These are phyloP conservation scores for Drosophila affinis DNA, from an alignment of 2,888 invertebrate species.

Conservation along the genomic window DNA sequence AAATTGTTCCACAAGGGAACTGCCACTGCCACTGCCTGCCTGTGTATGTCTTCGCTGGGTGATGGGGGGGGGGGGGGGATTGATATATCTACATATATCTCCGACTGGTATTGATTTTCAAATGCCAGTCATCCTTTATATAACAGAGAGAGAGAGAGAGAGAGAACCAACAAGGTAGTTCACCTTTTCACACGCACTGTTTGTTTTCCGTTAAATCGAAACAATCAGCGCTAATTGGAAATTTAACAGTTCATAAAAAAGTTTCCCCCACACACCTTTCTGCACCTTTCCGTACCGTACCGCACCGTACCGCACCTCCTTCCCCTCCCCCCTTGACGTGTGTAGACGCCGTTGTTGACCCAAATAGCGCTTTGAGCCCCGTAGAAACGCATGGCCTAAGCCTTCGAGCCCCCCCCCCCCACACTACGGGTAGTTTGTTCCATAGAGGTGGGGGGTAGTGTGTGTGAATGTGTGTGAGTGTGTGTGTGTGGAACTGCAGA, in stretches of 20 bases:
- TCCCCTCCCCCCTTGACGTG: neutral
- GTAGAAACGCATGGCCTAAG: neutral
- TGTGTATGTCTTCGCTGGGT: too few species aligned
- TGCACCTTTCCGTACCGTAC: neutral
- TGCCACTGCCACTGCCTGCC: neutral
- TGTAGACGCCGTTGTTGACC: slow-evolving; percentile 57
- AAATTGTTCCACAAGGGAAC: neutral
- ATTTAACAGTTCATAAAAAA: slow-evolving; percentile 80
- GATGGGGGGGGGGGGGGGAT: too few species aligned
- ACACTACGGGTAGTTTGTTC: neutral
- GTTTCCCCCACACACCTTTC: slow-evolving; percentile 26
- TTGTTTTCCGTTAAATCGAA: slow-evolving; percentile 62
- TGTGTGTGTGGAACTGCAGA: neutral
- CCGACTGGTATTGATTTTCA: neutral
- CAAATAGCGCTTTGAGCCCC: slow-evolving; percentile 58
- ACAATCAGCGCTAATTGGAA: slow-evolving; percentile 79
- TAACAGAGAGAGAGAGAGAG: neutral
- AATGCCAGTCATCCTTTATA: neutral
- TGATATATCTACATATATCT: neutral
- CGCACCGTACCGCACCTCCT: too few species aligned
- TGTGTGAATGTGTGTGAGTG: slow-evolving; percentile 5
- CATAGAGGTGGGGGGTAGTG: neutral
- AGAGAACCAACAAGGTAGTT: neutral
- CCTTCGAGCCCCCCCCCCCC: neutral
- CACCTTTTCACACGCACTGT: slow-evolving; percentile 33